Base-by-base conservation (phyloP, 2,888 invertebrate genomes). In the Campopleginae sp. region DNA sequence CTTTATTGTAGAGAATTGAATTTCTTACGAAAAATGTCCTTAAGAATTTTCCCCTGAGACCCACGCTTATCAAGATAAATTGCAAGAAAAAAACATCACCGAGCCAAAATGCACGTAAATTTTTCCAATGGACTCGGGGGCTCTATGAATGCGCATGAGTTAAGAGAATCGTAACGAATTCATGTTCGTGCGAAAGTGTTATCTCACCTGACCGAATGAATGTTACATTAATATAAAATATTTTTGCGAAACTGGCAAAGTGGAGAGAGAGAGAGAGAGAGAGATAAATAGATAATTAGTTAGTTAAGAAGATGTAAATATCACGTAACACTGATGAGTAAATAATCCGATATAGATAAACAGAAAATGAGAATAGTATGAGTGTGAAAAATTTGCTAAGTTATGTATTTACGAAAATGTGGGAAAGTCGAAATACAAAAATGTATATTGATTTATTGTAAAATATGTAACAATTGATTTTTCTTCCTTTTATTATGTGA, bases 401-500 rank as follows among this genome's bases (percentile, higher is more conserved):
- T 78, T 65, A 75, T 82, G 65, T 63, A 63, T 54, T 65, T 42
- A 42, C 46, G 72, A 44, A 19, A 82, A 80, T 81, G 71, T 1
- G n/a, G 27, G 19, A 68, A 46, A 44, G 70, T 42, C n/a, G 66
- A 54, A 63, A 72, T 48, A 80, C 58, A 70, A 38, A 27, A 46
- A 61, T 70, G 85, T 82, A 87, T 86, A 87, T 54, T 58, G 82
- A 83, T 89, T 87, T 80, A 86, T 80, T 92, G 91, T 91, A 92
- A 90, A 87, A 91, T 91, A 91, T 87, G 84, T 88, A 88, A 87
- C 86, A 19, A 31, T 88, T 90, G 88, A 79, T 75, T 42, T 74
- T 89, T 89, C 78, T 74, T 42, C 63, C 78, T 80, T 71, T 79
- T 78, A 89, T 91, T 90, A 92, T 92, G 92, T 92, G 92, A 93